Conservation (phyloP, 2,113 vertebrate genomes). For the Notarius quadriscutis region DNA sequence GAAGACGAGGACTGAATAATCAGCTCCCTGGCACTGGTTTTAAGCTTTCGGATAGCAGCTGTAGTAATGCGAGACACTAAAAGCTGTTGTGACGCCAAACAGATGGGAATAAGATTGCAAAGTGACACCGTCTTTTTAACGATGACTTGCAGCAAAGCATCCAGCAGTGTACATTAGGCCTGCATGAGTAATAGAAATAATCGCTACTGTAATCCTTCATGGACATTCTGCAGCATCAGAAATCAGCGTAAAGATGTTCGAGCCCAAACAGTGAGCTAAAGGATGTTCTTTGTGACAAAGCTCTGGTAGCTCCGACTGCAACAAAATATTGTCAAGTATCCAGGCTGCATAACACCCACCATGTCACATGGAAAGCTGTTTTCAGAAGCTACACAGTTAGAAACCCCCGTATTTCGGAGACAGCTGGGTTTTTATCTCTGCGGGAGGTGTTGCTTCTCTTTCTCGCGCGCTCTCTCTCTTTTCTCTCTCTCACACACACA, state of each 20-base stretch:
- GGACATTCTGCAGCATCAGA: background rate
- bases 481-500: too few species aligned
- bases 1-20: background rate
- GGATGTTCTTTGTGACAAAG: conserved; percentile 6
- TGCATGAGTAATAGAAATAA: background rate
- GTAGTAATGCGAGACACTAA: background rate
- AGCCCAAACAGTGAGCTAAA: background rate
- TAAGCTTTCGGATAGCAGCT: conserved; percentile 3
- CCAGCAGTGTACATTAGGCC: background rate
- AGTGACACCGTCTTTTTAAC: background rate
- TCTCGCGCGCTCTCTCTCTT: background rate
- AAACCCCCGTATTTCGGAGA: background rate
- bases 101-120: conserved; percentile 5
- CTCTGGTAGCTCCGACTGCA: conserved; percentile 2
- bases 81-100: conserved; percentile 21
- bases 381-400: conserved; percentile 12
- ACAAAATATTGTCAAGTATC: conserved; percentile 19
- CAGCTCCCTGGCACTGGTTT: conserved; percentile 6
- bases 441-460: conserved; percentile 4
- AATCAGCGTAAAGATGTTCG: background rate
- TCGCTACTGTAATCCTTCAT: background rate
- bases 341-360: background rate
- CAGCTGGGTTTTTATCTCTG: conserved; percentile 17
- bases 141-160: background rate
- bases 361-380: conserved; percentile 28